Base-by-base conservation (phyloP, 2,797 vertebrate genomes). In the Myripristis murdjan region DNA sequence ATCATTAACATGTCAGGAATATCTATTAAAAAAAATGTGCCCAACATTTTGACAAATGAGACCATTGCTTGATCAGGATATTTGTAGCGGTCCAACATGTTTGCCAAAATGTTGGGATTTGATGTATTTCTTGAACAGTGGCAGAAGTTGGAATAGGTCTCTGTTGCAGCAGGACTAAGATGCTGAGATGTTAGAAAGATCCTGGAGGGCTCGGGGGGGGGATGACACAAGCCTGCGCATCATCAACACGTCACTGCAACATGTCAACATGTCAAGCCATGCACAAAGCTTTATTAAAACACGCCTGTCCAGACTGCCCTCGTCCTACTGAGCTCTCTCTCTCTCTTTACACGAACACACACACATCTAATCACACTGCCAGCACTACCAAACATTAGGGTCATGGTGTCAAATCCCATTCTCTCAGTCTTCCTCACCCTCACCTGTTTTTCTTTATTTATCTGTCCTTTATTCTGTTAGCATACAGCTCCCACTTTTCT, bases 251-350 rank as follows among this genome's bases (percentile, higher is more conserved):
- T 90, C 87, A 91, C 83, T 67, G 18, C 67, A 70, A 83, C 82
- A 89, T 79, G 67, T 87, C 61, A 67, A 63, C 77, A 82, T 71
- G 79, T 84, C 80, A 75, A 63, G 46, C 63, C 59, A 73, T 77
- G 58, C 64, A 55, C 77, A 83, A 71, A 84, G 75, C 87, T 83
- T 88, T 84, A 82, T 83, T 79, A 81, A 87, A 86, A 84, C 65
- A 60, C 47, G 76, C 59, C 69, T 55, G 72, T 76, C 64, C 61
- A 74, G 41, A 73, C 61, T 47, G 52, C 20, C 60, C 49, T 52
- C 49, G 54, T 70, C 66, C 52, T 24, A n/a, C 60, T 49, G 35
- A 65, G 62, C 72, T 74, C 64, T 31, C 37, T 66, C 60, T 49
- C 18, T 77, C 23, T 66, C 49, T 63, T 69, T 47, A 14, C 33